Evolutionary conservation across 2,888 invertebrate species (phyloP), one percentile per base, ranked within the genome.

Genomic region (Hirudinaria manillensis): DNA sequence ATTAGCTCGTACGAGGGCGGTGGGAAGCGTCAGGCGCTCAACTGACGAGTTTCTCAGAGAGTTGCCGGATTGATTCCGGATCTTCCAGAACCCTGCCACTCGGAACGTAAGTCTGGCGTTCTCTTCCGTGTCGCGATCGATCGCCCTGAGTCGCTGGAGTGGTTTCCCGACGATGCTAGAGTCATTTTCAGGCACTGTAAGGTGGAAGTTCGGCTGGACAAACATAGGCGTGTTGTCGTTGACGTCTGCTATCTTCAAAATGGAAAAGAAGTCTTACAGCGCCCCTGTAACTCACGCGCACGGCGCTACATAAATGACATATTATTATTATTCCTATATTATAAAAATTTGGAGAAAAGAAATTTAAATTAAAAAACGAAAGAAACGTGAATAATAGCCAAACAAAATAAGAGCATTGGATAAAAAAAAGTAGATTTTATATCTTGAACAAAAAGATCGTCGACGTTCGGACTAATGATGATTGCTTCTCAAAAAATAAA

Each of bases 161-260:
- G 51, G 36, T 45, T 56, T 72, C 16, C 55, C 61, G n/a, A 61
- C 29, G 27, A 24, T 24, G 16, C 71, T 56, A 7, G 75, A 53
- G 68, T 36, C 36, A 19, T 68, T 68, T 45, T 75, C 75, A 45
- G 36, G 55, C n/a, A 75, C 56, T 10, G 55, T 29, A 24, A 75
- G 21, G 27, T 56, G 38, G 65, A 72, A 75, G 0, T 34, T 29
- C 13, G 61, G 53, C 29, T 75, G 70, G 21, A 29, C n/a, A 55
- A 75, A 75, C 0, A 55, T 38, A 3, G 67, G 75, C 0, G 70
- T 32, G 51, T 75, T 75, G 32, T 75, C 75, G 68, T 75, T 75
- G 3, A 70, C 36, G 67, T 78, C 78, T 32, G 32, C n/a, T 6
- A 68, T 13, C 68, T 68, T 27, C 3, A 16, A 34, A 68, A 27